Base-by-base conservation (phyloP, 2,113 vertebrate genomes). In the Spheniscus mendiculus region DNA sequence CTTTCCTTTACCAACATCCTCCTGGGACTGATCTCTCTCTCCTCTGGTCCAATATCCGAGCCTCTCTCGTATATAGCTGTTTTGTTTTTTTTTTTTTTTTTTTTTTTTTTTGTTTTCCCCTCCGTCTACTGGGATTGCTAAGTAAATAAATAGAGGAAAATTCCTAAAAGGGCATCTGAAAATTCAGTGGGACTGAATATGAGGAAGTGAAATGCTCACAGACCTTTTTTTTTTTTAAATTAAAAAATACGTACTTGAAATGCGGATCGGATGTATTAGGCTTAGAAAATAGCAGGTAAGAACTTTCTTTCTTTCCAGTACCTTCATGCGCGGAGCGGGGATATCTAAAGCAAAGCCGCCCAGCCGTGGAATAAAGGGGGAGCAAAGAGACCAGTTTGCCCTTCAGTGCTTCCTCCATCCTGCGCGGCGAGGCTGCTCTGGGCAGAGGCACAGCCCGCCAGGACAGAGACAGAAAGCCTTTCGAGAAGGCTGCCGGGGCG, bases 271-370 rank as follows among this genome's bases (percentile, higher is more conserved):
- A 97, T 97, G 69, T 94, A 92, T 96, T 97, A 97, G 93, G 94
- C 83, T 97, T 95, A 86, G 90, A 84, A 95, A 95, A 94, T 89
- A 96, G 91, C 97, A 98, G 98, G 97, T 98, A 98, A 98, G 98
- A 98, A 98, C 98, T 98, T 98, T 98, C 93, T 96, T 90, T 97
- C 94, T 96, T 95, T 94, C 92, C 97, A 82, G 96, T 95, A 97
- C 65, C 96, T 92, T 85, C 90, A 90, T 95, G 92, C 94, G 94
- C 93, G 93, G 95, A 94, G 79, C 84, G n/a, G 74, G 91, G 92
- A 96, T 95, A 76, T 85, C 77, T 88, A 27, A 91, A 84, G 93
- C 72, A 52, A 77, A 95, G 88, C 90, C 26, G 74, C 95, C 89
- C 93, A 95, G 96, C 94, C 93, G 58, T 79, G 95, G 97, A 97